Evolutionary conservation across 2,113 vertebrate genomes (phyloP).

Genomic region (Nannospalax galili): DNA sequence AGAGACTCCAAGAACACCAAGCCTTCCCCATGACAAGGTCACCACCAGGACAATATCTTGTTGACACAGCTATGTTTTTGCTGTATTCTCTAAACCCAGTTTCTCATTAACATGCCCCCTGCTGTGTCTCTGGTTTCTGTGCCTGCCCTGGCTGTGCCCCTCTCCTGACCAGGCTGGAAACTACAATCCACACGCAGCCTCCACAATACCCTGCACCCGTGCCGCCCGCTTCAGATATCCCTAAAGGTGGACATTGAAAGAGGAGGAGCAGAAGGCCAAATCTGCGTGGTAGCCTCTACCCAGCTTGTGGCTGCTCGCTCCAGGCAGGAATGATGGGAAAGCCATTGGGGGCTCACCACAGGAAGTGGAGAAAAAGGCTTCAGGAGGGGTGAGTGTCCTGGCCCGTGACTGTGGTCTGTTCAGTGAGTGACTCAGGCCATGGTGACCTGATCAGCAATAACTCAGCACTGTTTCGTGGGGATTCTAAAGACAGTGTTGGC

Average conservation of each 20-base stretch:
- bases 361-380: neutral
- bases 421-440: neutral
- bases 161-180: rapidly evolving
- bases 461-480: neutral
- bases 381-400: neutral
- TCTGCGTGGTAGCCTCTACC: neutral
- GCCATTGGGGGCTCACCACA: neutral
- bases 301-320: neutral
- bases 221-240: neutral
- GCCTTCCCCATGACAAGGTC: too few relatives aligned
- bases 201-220: neutral
- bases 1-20: neutral
- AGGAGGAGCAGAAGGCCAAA: neutral
- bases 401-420: too few relatives aligned
- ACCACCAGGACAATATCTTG: neutral
- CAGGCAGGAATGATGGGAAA: neutral
- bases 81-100: neutral
- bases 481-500: neutral
- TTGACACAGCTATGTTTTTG: neutral
- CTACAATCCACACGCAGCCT: rapidly evolving
- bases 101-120: rapidly evolving
- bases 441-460: neutral
- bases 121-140: neutral
- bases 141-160: rapidly evolving
- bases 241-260: neutral